These are phyloP conservation scores for Eclectus roratus DNA, from an alignment of 2,113 vertebrate species.

Conservation along the genomic window DNA sequence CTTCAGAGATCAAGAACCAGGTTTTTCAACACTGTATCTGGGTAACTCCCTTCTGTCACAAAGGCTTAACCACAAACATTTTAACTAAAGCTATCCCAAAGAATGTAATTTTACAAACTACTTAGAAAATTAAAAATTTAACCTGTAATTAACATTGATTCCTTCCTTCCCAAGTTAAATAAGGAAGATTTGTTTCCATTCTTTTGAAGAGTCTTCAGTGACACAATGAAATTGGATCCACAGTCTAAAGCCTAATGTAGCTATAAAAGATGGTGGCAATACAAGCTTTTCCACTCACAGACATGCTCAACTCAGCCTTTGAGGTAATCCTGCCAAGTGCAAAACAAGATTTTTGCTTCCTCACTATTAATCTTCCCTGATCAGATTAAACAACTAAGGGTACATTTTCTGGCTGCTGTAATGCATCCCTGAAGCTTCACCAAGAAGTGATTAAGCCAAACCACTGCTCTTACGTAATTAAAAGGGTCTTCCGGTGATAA, in stretches of 20 bases:
- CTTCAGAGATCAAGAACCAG: not conserved
- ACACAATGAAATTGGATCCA: not conserved
- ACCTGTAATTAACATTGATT: conserved; percentile 10
- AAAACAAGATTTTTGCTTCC: not conserved
- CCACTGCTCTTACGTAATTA: not conserved
- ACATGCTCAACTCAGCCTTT: not conserved
- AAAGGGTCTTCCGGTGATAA: not conserved
- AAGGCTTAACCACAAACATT: not conserved
- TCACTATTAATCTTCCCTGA: not conserved
- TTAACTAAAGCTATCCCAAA: not conserved
- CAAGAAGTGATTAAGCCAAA: not conserved
- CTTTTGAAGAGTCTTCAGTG: not conserved
- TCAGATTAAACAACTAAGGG: not conserved
- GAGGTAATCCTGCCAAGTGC: not conserved
- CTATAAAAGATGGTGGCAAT: not conserved
- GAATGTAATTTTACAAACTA: not conserved
- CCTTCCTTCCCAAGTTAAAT: not conserved
- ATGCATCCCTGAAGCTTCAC: not conserved
- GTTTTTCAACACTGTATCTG: not conserved
- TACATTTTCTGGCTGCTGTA: not conserved
- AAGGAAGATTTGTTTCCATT: not conserved
- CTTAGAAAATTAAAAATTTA: not conserved
- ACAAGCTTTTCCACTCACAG: not conserved
- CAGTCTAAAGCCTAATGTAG: not conserved
- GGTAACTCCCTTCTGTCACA: not conserved